Base-by-base conservation (phyloP, 2,888 invertebrate species). In the Drosophila silvestris region DNA sequence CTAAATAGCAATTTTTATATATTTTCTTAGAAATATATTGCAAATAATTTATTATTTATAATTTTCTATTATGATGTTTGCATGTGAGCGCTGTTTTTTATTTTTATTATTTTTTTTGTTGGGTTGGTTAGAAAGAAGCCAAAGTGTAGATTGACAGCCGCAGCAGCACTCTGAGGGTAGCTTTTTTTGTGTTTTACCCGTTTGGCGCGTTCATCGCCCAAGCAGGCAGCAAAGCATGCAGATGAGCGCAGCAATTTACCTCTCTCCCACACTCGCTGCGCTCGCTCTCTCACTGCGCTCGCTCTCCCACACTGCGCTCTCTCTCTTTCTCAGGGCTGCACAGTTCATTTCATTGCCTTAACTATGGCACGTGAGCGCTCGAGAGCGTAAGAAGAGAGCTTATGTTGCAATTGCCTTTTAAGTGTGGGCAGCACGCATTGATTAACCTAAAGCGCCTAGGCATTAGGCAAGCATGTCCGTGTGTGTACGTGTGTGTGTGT, bases 121-220 rank as follows among this genome's bases (percentile, higher is more conserved):
- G 82, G 52, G 79, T 63, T 92, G 92, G 91, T 91, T 93, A 91
- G 93, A 91, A 93, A 92, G 93, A 93, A 93, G 93, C 93, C 93
- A 93, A 93, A 93, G 92, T 93, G 92, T 93, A 92, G 93, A 93
- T 93, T 93, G 93, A 93, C 91, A 91, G 90, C 83, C 74, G 63
- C 64, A 80, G 83, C 77, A 82, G 83, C 84, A 84, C 85, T 85
- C 89, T 84, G 92, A 90, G 92, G 92, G 92, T 91, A 92, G 91
- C 92, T 92, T 92, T 91, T 88, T 78, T 80, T 77, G 84, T 92
- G 91, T 91, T 89, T 78, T 78, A 80, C 65, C 66, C 71, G 59
- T 80, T 89, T 87, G 75, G 79, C 79, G 74, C 91, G 90, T 87
- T 87, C 91, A 86, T 86, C 89, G 85, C 63, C 59, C 58, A 57